Conservation (phyloP, 2,888 invertebrate genomes). For the Dioctria linearis region DNA sequence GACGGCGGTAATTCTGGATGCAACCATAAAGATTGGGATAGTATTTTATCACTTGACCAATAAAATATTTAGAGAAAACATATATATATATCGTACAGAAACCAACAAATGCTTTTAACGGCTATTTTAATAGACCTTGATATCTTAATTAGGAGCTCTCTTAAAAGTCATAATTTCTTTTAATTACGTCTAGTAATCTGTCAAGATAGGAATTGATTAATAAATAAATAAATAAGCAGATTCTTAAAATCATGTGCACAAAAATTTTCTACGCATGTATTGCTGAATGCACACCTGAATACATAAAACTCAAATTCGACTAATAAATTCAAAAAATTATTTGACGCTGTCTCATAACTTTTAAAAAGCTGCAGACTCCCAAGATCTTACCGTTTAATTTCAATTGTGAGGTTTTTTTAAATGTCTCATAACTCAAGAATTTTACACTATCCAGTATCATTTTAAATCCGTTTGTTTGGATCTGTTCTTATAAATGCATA, state of each 20-base stretch:
- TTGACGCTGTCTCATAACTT: conserved; percentile 45
- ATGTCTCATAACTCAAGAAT: conserved; percentile 48
- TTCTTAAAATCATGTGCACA: conserved; percentile 1
- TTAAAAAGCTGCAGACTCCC: neutral
- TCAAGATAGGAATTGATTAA: conserved; percentile 47
- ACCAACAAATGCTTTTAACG: conserved; percentile 53
- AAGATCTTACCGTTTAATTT: conserved; percentile 15
- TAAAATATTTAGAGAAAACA: conserved; percentile 44
- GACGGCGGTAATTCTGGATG: conserved; percentile 16
- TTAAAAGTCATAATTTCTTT: conserved; percentile 18
- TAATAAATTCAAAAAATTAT: conserved; percentile 36
- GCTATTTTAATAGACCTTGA: conserved; percentile 51
- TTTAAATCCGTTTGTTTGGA: neutral
- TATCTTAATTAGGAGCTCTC: conserved; percentile 51
- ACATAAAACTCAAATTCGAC: neutral
- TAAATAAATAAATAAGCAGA: neutral
- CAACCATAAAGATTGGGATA: conserved; percentile 47
- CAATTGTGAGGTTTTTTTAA: conserved; percentile 28
- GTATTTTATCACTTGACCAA: conserved; percentile 42
- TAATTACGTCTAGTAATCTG: conserved; percentile 43
- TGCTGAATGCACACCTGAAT: neutral
- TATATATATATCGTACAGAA: conserved; percentile 25
- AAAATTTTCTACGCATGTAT: neutral
- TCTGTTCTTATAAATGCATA: too few relatives aligned
- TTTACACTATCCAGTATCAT: conserved; percentile 28